Conservation (phyloP, 2,113 vertebrate genomes). For the Aegotheles bennettii region DNA sequence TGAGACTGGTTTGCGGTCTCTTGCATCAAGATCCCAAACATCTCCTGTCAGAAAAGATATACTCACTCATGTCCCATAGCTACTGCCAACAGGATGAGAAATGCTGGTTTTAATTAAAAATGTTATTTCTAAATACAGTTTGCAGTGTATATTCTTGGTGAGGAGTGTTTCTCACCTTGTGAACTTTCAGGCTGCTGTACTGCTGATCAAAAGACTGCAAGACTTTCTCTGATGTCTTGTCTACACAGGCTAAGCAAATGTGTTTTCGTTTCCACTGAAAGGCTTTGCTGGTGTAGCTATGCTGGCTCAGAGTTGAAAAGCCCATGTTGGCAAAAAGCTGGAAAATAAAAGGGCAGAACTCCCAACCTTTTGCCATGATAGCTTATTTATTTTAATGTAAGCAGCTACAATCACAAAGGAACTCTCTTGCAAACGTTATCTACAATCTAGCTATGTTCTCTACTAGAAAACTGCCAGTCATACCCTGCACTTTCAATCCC, state of each 20-base stretch:
- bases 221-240: neutral
- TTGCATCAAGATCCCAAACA: slow-evolving; percentile 46
- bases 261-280: neutral
- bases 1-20: slow-evolving; percentile 63
- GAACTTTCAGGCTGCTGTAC: slow-evolving; percentile 36
- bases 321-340: neutral
- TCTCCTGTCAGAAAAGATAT: slow-evolving; percentile 60
- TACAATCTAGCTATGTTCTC: neutral
- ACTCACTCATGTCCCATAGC: slow-evolving; percentile 61
- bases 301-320: neutral
- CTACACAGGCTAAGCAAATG: neutral
- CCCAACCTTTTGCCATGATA: neutral
- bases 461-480: neutral
- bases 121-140: slow-evolving; percentile 59
- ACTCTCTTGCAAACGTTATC: neutral
- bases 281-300: neutral
- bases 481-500: rapidly evolving
- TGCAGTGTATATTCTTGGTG: slow-evolving; percentile 48
- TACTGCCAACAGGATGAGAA: slow-evolving; percentile 65
- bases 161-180: slow-evolving; percentile 49
- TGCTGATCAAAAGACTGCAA: slow-evolving; percentile 15
- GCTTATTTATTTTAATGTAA: neutral
- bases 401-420: neutral
- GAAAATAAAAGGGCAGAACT: neutral
- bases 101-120: slow-evolving; percentile 69